A percentile compares a stretch with the other conserved stretches of the same genome.
These are phyloP conservation scores for Micronycteris hirsuta DNA, from an alignment of 2,113 vertebrate species.

Conservation along the genomic window DNA sequence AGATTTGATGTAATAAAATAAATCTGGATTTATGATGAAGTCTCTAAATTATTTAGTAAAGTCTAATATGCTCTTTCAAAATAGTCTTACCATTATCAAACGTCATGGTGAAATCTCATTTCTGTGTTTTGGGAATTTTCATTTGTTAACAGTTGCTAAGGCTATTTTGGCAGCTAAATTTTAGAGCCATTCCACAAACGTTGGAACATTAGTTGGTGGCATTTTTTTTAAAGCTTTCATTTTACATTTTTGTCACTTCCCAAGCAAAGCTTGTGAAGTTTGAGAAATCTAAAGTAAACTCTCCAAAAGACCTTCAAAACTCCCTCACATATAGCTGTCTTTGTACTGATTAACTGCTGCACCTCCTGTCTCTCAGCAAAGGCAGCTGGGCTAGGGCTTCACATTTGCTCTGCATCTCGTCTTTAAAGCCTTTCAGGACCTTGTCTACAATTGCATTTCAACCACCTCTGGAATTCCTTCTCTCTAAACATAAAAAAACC, in stretches of 20 bases:
- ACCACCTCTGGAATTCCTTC: neutral
- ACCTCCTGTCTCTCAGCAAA: neutral
- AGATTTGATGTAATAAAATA: neutral
- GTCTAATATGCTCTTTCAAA: neutral
- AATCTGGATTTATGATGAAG: neutral
- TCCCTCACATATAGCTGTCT: no score
- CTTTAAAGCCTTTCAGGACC: neutral
- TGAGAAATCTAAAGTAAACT: neutral
- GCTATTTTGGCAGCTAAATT: neutral
- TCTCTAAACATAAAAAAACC: neutral
- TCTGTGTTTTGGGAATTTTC: neutral
- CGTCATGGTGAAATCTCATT: neutral
- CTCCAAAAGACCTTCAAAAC: neutral
- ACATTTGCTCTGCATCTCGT: neutral
- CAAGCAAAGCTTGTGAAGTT: neutral
- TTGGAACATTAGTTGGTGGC: neutral
- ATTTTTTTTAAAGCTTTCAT: neutral
- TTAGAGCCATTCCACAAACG: neutral
- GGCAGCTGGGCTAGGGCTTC: neutral
- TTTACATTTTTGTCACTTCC: neutral
- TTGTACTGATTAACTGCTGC: neutral
- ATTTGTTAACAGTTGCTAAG: neutral
- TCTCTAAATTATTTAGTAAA: neutral
- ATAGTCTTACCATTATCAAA: neutral
- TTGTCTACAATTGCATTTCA: neutral